A percentile compares a stretch with the other conserved stretches of the same genome.
Evolutionary conservation across 35 echinoderm and acorn worm genomes (phyloP).

Genomic region (Anneissia japonica): DNA sequence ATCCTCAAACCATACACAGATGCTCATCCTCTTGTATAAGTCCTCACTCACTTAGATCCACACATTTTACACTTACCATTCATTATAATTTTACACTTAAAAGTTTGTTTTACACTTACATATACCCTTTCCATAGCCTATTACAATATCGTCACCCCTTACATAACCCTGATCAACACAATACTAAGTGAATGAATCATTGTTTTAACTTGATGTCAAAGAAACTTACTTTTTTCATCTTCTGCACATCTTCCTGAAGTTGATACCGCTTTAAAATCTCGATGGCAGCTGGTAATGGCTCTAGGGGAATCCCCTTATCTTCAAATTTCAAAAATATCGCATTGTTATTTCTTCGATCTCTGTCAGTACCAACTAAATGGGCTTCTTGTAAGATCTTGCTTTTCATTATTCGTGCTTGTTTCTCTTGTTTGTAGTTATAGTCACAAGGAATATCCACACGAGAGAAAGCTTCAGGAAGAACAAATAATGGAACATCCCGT

Average conservation of each 20-base stretch:
- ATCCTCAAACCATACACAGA: too few species aligned
- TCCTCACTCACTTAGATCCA: too few species aligned
- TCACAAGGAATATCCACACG: conserved; percentile 37
- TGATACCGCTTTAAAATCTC: background rate
- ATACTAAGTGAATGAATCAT: too few species aligned
- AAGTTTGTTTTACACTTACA: too few species aligned
- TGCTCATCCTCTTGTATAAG: too few species aligned
- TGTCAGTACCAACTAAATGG: background rate
- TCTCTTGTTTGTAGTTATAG: conserved; percentile 59
- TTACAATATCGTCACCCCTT: too few species aligned
- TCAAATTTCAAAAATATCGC: conserved; percentile 18
- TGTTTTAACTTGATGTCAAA: too few species aligned
- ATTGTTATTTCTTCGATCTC: conserved; percentile 12
- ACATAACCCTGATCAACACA: too few species aligned
- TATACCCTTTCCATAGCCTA: too few species aligned
- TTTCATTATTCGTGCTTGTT: background rate
- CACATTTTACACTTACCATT: too few species aligned
- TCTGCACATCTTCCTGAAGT: background rate
- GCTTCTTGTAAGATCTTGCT: background rate
- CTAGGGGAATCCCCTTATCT: background rate
- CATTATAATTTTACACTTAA: too few species aligned
- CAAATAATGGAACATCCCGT: conserved; percentile 39
- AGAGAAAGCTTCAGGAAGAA: conserved; percentile 67
- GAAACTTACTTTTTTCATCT: background rate
- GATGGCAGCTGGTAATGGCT: conserved; percentile 8